Base-by-base conservation (phyloP, 1,140 invertebrate genomes). In the Brachionus plicatilis region DNA sequence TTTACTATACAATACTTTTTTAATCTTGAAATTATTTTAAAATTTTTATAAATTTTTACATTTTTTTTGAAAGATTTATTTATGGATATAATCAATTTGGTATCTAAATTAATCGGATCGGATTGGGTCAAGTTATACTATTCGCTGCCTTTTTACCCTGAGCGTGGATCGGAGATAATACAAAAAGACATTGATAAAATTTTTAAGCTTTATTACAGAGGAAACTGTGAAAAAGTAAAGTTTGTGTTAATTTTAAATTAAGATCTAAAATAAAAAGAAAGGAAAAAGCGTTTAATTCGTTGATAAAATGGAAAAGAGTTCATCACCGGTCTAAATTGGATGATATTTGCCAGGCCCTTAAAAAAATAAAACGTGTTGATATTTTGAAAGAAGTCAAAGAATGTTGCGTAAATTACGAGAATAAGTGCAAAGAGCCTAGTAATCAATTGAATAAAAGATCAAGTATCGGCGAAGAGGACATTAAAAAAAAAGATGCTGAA, bases 91-190 rank as follows among this genome's bases (percentile, higher is more conserved):
- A 86, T 85, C 41, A 72, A 82, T 24, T 50, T 88, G 0, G 86
- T 87, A 1, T 85, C 88, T 0, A 43, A 80, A 3, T 53, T 85
- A 0, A 88, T 89, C 8, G 88, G 88, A n/a, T 75, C 83, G 1
- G 87, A 88, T 68, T 89, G 88, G 88, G 68, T 85, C 1, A 84
- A 85, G 14, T 85, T 89, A 43, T 89, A 89, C 83, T 85, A 86
- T 2, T 50, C 50, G 6, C 85, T 89, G 14, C 88, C 88, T 1
- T 89, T 89, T 84, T 85, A 87, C 45, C 88, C 88, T 0, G 80
- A 86, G 1, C 83, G 88, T 0, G 88, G 88, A 0, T 84, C 86
- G 8, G 87, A 88, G 79, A 88, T 86, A 9, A 70, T 88, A 5
- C 43, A 85, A 1, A 76, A 85, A 24, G 88, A 89, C 83, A 87